phyloP scores from a whole-genome alignment of 2,888 invertebrate genomes.

The Lordiphosa andalusiaca region DNA sequence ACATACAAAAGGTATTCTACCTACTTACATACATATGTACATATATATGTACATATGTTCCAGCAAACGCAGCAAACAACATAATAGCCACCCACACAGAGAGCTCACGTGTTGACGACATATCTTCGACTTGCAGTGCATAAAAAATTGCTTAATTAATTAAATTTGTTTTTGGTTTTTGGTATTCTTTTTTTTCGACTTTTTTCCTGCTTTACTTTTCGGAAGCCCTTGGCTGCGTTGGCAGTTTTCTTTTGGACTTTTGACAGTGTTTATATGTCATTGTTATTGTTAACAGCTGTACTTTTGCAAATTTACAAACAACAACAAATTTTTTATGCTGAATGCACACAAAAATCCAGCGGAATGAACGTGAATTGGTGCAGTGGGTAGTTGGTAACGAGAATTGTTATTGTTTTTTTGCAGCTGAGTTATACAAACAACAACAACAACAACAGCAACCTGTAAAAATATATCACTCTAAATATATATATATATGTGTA shows the following conservation, averaged over 20 bases:
- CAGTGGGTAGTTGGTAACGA: conserved; percentile 28
- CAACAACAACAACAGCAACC: conserved; percentile 53
- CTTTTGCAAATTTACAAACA: conserved; percentile 60
- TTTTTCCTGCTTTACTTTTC: not conserved
- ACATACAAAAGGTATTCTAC: too few species aligned
- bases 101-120: conserved; percentile 39
- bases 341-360: conserved; percentile 13
- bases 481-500: too few species aligned
- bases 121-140: conserved; percentile 7
- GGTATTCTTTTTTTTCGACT: too few species aligned
- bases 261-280: conserved; percentile 53
- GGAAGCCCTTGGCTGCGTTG: conserved; percentile 27
- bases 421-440: conserved; percentile 50
- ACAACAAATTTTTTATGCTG: conserved; percentile 31
- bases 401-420: conserved; percentile 31
- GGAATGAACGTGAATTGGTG: conserved; percentile 27
- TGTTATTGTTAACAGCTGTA: conserved; percentile 70
- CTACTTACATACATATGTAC: too few species aligned
- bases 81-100: conserved; percentile 4
- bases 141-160: conserved; percentile 68
- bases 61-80: conserved; percentile 1
- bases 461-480: conserved; percentile 1
- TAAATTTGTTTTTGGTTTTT: conserved; percentile 27
- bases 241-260: conserved; percentile 35
- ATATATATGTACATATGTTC: not conserved